phyloP scores from a whole-genome alignment of 2,797 vertebrate species.

The Cebuella pygmaea region DNA sequence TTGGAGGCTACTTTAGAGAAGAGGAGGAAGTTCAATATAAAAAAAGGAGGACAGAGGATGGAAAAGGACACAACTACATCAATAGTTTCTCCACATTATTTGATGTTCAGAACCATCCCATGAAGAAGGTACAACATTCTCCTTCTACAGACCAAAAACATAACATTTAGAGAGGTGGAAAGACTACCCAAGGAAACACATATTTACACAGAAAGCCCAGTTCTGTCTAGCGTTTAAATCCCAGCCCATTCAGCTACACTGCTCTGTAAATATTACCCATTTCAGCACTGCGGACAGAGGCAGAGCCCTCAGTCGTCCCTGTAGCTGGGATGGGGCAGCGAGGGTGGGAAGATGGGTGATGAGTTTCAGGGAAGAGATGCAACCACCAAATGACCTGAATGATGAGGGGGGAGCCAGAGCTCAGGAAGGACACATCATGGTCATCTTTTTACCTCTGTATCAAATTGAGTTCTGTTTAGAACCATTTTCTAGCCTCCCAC shows the following conservation, averaged over 20 bases:
- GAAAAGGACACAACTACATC: background rate
- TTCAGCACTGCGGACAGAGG: constrained; percentile 56
- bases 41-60: background rate
- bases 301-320: fast-evolving
- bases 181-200: background rate
- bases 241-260: background rate
- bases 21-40: background rate
- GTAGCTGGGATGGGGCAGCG: fast-evolving
- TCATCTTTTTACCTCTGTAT: background rate
- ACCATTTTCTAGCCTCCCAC: background rate
- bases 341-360: background rate
- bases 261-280: fast-evolving
- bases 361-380: background rate
- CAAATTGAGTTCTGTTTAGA: background rate
- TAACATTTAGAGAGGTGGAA: background rate
- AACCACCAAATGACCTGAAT: background rate
- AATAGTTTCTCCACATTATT: background rate
- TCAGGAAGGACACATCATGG: no score
- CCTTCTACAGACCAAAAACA: background rate
- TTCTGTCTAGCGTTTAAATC: background rate
- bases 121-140: background rate
- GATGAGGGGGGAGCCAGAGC: no score
- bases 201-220: background rate
- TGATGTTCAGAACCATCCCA: background rate
- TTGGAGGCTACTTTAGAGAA: background rate